Evolutionary conservation across 2,888 invertebrate genomes (phyloP), one percentile per base, ranked within the genome.

Genomic region (Platerodrilus igneus): DNA sequence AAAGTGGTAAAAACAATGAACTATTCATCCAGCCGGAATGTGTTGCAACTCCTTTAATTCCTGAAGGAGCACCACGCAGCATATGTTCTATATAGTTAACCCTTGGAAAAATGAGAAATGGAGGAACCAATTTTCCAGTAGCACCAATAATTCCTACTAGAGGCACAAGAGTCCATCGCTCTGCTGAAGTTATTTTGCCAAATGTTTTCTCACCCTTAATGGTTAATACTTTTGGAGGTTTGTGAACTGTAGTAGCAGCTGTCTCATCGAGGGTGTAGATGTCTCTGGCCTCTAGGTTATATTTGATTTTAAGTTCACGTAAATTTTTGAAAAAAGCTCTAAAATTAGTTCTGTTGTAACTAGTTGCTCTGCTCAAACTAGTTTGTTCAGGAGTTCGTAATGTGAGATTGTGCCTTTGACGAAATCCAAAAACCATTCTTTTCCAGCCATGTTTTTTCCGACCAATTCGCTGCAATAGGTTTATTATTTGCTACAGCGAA

Each of bases 21-120:
- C 42, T 19, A 18, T 22, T 37, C 20, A 26, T 37, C 53, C 48
- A 55, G 11, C 48, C 47, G 11, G 46, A 48, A 36, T 48, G 45
- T 45, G 46, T 51, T n/a, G 50, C 50, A 5, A 30, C 48, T 3
- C 50, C 53, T 32, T 37, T 33, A 10, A 40, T 30, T 9, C 45
- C 47, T 28, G 25, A 16, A 7, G 51, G 40, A 8, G 47, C 48
- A 10, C 37, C 42, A n/a, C 18, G 26, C 6, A 52, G 20, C 45
- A 49, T 45, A 25, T 33, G 18, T n/a, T 45, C 31, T 25, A 49
- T 39, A 22, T 41, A 47, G 19, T 41, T 20, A 4, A 41, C 32
- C 7, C 47, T n/a, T 5, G 47, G 44, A 16, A 49, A 47, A 17
- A 47, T 36, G 2, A 45, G 18, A 36, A 41, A 38, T 2, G 45